Evolutionary conservation across 2,888 invertebrate genomes (phyloP), one percentile per base, ranked within the genome.

Genomic region (Desoria tigrina): DNA sequence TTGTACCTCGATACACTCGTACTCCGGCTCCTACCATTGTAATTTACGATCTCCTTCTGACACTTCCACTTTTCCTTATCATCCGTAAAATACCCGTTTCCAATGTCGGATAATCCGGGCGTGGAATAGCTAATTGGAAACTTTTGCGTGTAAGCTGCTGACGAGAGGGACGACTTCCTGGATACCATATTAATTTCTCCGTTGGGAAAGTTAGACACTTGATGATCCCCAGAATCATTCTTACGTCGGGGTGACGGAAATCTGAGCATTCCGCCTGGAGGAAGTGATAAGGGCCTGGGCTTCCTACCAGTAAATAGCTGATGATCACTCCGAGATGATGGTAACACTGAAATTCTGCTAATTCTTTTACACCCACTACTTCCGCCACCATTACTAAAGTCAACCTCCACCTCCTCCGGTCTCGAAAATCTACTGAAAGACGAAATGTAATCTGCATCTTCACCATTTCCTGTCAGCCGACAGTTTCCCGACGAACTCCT

Each of bases 51-150:
- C 3, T 55, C 37, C 21, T 27, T 32, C 26, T 6, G 55, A 16
- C n/a, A 45, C 21, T 45, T 45, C 45, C 45, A 6, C 21, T 21
- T 21, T 45, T 45, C 45, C 45, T 6, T 6, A n/a, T 16, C 21
- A 18, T 16, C 9, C 6, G 16, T 45, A n/a, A 16, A 11, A 3
- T 6, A 4, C n/a, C 21, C 21, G 23, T 24, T 24, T 32, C 26
- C 21, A 32, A 18, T 14, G 9, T 57, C 42, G 4, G 42, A 57
- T 24, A 57, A 42, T 6, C 57, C 57, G 18, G 74, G 74, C 51
- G 74, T 74, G 42, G 71, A 74, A 63, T 74, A 74, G 62, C 70
- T 71, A 66, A 74, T 69, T 50, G 74, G 74, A 37, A 74, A 74
- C 58, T 72, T 74, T 63, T 72, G 70, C 56, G 72, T 74, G 71